phyloP scores from a whole-genome alignment of 1,140 invertebrate genomes.

The Pogonomyrmex californicus region DNA sequence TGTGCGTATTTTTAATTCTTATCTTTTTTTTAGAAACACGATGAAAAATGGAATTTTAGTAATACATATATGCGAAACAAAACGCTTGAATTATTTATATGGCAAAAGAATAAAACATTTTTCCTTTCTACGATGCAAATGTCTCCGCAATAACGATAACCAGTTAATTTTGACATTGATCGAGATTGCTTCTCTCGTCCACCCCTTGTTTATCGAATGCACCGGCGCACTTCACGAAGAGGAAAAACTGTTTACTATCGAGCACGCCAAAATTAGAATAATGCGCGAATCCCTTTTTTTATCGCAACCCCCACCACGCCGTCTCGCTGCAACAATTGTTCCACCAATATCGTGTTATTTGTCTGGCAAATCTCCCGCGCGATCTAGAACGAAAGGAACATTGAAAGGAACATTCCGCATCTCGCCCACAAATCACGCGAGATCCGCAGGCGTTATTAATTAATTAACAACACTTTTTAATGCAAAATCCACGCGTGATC shows the following conservation, averaged over 20 bases:
- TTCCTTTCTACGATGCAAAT: background rate
- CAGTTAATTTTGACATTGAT: slow-evolving; percentile 17
- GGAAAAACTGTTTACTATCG: slow-evolving; percentile 60
- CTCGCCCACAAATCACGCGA: background rate
- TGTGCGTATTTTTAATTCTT: slow-evolving; percentile 14
- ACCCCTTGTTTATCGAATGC: slow-evolving; percentile 21
- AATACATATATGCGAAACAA: background rate
- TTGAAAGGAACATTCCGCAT: background rate
- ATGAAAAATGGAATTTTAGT: background rate
- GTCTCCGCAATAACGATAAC: slow-evolving; percentile 11
- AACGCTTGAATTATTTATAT: background rate
- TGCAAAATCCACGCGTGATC: background rate
- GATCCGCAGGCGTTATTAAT: slow-evolving; percentile 25
- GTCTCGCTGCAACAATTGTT: slow-evolving; percentile 40
- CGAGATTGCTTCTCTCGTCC: slow-evolving; percentile 2
- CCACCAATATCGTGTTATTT: slow-evolving; percentile 26
- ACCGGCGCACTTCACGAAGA: slow-evolving; percentile 5
- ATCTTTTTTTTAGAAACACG: background rate
- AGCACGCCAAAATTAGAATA: slow-evolving; percentile 69
- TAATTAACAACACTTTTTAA: slow-evolving; percentile 38
- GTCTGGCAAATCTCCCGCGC: slow-evolving; percentile 8
- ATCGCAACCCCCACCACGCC: background rate
- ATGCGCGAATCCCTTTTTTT: slow-evolving; percentile 41
- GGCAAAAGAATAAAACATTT: background rate
- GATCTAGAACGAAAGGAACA: background rate